Evolutionary conservation across 2,113 vertebrate species (phyloP).

Genomic region (Muscicapa adusta): DNA sequence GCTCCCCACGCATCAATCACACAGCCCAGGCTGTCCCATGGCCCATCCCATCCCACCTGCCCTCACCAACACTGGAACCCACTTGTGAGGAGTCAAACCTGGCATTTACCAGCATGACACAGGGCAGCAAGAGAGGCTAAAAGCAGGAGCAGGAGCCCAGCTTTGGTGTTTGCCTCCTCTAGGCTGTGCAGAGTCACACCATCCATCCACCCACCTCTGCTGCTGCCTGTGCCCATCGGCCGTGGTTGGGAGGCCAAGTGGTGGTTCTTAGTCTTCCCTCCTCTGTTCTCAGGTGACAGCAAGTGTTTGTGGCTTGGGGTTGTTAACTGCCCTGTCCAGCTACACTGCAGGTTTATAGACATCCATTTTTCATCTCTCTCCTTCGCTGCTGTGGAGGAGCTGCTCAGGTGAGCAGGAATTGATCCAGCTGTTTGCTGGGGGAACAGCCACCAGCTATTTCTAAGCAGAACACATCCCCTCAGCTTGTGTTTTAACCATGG

Average conservation of each 20-base stretch:
- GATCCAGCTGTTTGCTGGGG: neutral
- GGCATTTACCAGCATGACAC: rapidly evolving
- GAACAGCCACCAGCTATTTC: neutral
- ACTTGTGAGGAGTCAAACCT: neutral
- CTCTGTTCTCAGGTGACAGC: neutral
- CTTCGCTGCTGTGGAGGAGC: neutral
- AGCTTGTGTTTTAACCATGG: neutral
- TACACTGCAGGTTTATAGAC: neutral
- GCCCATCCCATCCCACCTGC: neutral
- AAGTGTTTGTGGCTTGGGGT: neutral
- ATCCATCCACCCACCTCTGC: neutral
- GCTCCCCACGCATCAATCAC: rapidly evolving
- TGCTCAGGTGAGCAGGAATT: neutral
- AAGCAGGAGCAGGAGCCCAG: neutral
- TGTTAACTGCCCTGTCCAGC: neutral
- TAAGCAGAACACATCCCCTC: neutral
- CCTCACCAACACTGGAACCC: neutral
- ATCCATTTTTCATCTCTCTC: neutral
- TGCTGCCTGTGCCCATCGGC: rapidly evolving
- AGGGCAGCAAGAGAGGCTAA: neutral
- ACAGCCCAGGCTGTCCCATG: neutral
- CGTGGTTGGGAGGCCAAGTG: neutral
- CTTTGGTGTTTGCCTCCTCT: neutral
- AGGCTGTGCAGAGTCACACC: neutral
- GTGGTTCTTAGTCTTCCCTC: neutral